Base-by-base conservation (phyloP, 2,797 vertebrate species). In the Zalophus californianus region DNA sequence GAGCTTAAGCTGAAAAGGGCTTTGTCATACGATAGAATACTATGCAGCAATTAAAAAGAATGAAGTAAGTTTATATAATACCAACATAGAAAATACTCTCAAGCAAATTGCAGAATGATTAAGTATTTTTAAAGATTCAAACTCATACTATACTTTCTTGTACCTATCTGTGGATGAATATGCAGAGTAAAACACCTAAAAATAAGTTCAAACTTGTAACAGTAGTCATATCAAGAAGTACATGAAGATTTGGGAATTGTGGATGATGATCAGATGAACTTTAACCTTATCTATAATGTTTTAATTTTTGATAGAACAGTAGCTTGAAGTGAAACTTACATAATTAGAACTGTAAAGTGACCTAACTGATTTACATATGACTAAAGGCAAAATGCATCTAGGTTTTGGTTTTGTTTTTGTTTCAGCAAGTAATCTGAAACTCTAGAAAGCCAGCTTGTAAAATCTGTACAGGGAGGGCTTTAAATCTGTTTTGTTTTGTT, bases 301-400 rank as follows among this genome's bases (percentile, higher is more conserved):
- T 75, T 64, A 72, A n/a, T 91, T 90, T 95, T 89, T 79, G 20
- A 56, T 25, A 64, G 60, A 96, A 64, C 18, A 79, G 84, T 64
- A 79, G 9, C 72, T 92, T 79, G 62, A 60, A 48, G 20, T 79
- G 70, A 54, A 79, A 58, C 64, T 79, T 80, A 54, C 1, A 3
- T 86, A 73, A 52, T 73, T 89, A 95, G 32, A 80, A 58, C n/a
- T 66, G 3, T 68, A 60, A 92, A 86, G 50, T 32, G 3, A 66
- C 25, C 32, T 73, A 15, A 48, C 20, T 52, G 21, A 79, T 86
- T 79, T 85, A 66, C 48, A 52, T 60, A 25, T 83, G 35, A 54
- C 27, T 83, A 72, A 23, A 84, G 44, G 20, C 60, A 41, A 88
- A 78, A 72, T 78, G 54, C 70, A 38, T 78, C 29, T 54, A 79